phyloP scores from a whole-genome alignment of 2,113 vertebrate genomes.

The Oplegnathus fasciatus region DNA sequence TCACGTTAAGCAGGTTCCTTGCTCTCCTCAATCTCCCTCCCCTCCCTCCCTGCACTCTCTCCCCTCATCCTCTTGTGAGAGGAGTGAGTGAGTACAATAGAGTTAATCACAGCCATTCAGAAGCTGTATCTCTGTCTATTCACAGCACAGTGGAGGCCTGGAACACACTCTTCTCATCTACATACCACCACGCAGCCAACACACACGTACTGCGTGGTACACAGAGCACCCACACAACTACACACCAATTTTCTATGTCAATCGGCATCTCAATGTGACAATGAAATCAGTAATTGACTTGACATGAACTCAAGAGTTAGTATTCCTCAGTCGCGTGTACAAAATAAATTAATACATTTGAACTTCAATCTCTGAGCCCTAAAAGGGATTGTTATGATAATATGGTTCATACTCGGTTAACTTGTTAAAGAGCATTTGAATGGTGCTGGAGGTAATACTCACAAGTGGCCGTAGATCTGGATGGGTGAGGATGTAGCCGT shows the following conservation, averaged over 20 bases:
- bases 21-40: slow-evolving; percentile 26
- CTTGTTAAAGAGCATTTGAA: slow-evolving; percentile 2
- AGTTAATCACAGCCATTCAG: slow-evolving; percentile 82
- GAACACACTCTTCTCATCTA: slow-evolving; percentile 72
- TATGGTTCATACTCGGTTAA: slow-evolving; percentile 25
- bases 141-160: slow-evolving; percentile 67
- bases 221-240: slow-evolving; percentile 24
- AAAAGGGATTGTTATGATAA: slow-evolving; percentile 49
- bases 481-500: slow-evolving; percentile 98
- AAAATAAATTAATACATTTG: slow-evolving; percentile 50
- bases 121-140: slow-evolving; percentile 73
- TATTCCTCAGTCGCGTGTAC: slow-evolving; percentile 19
- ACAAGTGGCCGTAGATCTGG: slow-evolving; percentile 97
- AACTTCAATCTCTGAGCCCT: slow-evolving; percentile 34
- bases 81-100: slow-evolving; percentile 73
- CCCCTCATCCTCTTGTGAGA: slow-evolving; percentile 70
- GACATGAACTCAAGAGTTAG: slow-evolving; percentile 42
- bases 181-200: slow-evolving; percentile 65
- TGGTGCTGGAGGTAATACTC: slow-evolving; percentile 76
- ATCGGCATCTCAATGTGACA: slow-evolving; percentile 33
- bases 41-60: slow-evolving; percentile 19
- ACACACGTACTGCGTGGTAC: slow-evolving; percentile 8
- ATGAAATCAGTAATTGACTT: slow-evolving; percentile 55
- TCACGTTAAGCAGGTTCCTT: slow-evolving; percentile 52
- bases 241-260: slow-evolving; percentile 37